These are phyloP conservation scores for Lordiphosa mommai DNA, from an alignment of 1,140 invertebrate species.

Conservation along the genomic window DNA sequence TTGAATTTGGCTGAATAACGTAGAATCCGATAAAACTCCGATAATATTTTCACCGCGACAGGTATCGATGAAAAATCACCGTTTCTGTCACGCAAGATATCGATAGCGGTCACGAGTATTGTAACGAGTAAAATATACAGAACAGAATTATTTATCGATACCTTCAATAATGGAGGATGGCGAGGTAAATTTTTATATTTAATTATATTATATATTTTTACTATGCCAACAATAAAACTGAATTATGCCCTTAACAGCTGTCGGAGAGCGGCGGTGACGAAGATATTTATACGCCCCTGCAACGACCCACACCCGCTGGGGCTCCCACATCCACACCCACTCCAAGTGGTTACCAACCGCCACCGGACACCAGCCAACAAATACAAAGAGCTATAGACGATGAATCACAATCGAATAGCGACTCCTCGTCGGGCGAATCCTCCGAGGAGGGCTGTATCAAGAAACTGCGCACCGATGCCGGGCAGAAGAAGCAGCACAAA, in stretches of 20 bases:
- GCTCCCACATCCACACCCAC: slow-evolving; percentile 4
- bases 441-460: slow-evolving; percentile 69
- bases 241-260: slow-evolving; percentile 33
- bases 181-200: slow-evolving; percentile 60
- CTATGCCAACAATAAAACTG: too few species aligned
- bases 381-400: slow-evolving; percentile 58
- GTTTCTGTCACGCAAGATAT: too few species aligned
- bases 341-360: slow-evolving; percentile 16
- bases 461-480: slow-evolving; percentile 48
- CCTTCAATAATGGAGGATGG: too few species aligned
- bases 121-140: too few species aligned
- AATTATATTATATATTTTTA: neutral
- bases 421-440: slow-evolving; percentile 55
- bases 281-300: slow-evolving; percentile 80
- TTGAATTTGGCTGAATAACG: too few species aligned
- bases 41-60: too few species aligned
- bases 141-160: too few species aligned
- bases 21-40: too few species aligned
- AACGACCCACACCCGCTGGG: slow-evolving; percentile 66
- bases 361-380: slow-evolving; percentile 54
- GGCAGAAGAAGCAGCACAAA: slow-evolving; percentile 46
- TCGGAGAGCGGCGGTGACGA: slow-evolving; percentile 57
- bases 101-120: too few species aligned
- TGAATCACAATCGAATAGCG: slow-evolving; percentile 56
- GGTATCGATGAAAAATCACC: too few species aligned